These are phyloP conservation scores for Silurus glanis DNA, from an alignment of 2,113 vertebrate genomes.

Conservation along the genomic window DNA sequence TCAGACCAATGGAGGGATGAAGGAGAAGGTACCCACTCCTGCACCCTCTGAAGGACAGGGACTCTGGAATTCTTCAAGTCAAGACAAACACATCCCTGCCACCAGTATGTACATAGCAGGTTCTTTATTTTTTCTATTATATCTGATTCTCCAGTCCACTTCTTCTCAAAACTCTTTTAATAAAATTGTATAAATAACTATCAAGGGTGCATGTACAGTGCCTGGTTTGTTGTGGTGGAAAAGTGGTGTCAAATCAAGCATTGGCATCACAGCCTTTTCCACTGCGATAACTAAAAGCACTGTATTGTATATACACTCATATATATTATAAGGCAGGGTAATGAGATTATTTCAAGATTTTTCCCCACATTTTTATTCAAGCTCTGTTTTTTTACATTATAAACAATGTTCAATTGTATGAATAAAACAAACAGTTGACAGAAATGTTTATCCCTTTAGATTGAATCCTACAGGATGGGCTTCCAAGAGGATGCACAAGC, in stretches of 20 bases:
- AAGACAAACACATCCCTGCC: conserved; percentile 86
- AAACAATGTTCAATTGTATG: background rate
- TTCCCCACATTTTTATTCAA: background rate
- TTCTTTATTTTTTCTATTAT: conserved; percentile 60
- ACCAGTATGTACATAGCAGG: conserved; percentile 80
- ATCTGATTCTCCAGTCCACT: conserved; percentile 20
- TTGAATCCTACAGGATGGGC: conserved; percentile 81
- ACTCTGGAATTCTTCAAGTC: conserved; percentile 81
- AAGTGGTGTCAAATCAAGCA: too few species aligned
- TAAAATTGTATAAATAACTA: background rate
- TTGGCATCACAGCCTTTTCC: too few species aligned
- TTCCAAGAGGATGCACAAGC: conserved; percentile 81
- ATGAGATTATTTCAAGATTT: background rate
- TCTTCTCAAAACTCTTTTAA: background rate
- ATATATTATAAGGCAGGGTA: background rate
- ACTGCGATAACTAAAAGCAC: too few species aligned
- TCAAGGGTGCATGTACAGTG: background rate
- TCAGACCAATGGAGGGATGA: conserved; percentile 67
- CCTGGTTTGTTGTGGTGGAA: background rate
- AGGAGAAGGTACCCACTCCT: conserved; percentile 72
- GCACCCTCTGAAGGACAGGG: conserved; percentile 73
- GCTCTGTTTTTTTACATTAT: background rate
- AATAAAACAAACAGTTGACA: conserved; percentile 21
- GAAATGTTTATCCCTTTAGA: conserved; percentile 69
- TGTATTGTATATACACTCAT: too few species aligned